Percentiles rank a stretch among this genome's conserved stretches.
These are phyloP conservation scores for Chloropsis hardwickii DNA, from an alignment of 2,113 vertebrate genomes.

Conservation along the genomic window DNA sequence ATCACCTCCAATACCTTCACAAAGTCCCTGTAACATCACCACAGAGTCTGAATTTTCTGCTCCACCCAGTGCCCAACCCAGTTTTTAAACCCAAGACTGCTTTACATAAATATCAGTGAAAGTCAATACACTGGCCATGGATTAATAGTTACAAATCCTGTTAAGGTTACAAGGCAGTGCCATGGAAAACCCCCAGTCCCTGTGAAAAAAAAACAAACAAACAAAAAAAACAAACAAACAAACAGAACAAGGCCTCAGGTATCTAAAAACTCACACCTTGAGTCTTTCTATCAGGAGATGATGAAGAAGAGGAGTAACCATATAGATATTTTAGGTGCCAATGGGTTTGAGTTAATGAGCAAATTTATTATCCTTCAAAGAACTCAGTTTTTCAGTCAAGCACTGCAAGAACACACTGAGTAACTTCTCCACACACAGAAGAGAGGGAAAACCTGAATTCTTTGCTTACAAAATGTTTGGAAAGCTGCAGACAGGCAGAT, in stretches of 20 bases:
- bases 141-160: background rate
- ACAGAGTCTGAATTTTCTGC: background rate
- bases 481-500: slow-evolving; percentile 46
- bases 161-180: background rate
- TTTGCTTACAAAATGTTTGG: slow-evolving; percentile 36
- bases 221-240: too few species aligned
- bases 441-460: background rate
- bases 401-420: background rate
- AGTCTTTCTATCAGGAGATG: background rate
- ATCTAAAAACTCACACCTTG: background rate
- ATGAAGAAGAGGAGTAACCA: background rate
- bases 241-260: background rate
- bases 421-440: background rate
- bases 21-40: background rate
- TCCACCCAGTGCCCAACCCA: rapidly evolving
- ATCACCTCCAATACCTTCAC: background rate
- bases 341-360: background rate
- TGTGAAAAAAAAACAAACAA: background rate
- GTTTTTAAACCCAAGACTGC: background rate
- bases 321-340: background rate
- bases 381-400: background rate
- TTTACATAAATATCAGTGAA: background rate
- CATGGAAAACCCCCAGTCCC: background rate
- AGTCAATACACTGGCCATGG: background rate
- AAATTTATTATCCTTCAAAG: background rate